Conservation (phyloP, 2,797 vertebrate genomes). For the Muraenolepis orangiensis region DNA sequence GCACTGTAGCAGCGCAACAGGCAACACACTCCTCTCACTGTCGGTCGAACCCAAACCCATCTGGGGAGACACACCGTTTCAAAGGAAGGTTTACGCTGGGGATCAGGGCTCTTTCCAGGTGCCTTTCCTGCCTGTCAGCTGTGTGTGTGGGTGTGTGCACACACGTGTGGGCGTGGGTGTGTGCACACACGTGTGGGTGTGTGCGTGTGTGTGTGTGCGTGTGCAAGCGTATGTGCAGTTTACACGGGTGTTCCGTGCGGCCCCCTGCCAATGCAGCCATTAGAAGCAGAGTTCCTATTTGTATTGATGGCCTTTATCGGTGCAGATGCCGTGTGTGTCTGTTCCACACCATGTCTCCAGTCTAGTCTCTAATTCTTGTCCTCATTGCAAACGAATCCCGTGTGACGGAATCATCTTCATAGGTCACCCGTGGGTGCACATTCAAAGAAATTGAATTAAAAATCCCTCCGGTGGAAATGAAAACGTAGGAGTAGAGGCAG, state of each 20-base stretch:
- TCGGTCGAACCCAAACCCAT: background rate
- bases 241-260: conserved; percentile 31
- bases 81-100: background rate
- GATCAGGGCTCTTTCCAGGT: too few species aligned
- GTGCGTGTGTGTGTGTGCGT: conserved; percentile 6
- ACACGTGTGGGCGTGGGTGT: conserved; percentile 9
- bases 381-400: background rate
- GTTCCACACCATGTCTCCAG: background rate
- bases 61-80: background rate
- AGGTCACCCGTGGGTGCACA: background rate
- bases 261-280: conserved; percentile 54
- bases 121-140: background rate
- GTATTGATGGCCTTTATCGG: conserved; percentile 54
- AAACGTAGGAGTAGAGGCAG: background rate
- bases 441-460: too few species aligned
- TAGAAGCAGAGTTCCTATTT: conserved; percentile 51
- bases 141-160: background rate
- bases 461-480: background rate
- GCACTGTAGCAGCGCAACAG: background rate
- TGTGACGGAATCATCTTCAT: background rate
- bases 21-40: background rate
- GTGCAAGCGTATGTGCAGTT: conserved; percentile 12
- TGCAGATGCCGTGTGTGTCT: background rate
- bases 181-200: conserved; percentile 10
- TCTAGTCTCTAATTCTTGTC: background rate